Percentiles rank a stretch among this genome's conserved stretches.
Conservation (phyloP, 2,888 invertebrate species). For the Tryphoninae sp. region DNA sequence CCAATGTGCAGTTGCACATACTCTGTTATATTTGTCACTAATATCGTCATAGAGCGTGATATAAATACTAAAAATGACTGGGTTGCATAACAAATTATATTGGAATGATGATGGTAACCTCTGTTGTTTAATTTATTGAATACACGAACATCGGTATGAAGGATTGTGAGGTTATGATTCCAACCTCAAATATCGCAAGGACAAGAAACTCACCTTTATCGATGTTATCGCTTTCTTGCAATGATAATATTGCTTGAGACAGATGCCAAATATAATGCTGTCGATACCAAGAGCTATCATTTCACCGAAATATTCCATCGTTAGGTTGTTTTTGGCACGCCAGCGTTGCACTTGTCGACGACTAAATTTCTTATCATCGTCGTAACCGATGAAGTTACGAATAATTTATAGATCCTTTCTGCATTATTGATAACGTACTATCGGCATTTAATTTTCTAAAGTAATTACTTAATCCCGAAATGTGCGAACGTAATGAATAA, state of each 20-base stretch:
- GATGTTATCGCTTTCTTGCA: slow-evolving; percentile 88
- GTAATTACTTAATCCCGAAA: background rate
- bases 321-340: slow-evolving; percentile 70
- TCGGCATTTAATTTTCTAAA: too few relatives aligned
- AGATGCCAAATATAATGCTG: slow-evolving; percentile 88
- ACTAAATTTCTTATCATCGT: slow-evolving; percentile 48
- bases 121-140: background rate
- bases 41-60: background rate
- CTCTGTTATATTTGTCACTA: background rate
- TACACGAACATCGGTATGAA: slow-evolving; percentile 45
- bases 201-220: slow-evolving; percentile 84
- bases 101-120: background rate
- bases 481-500: background rate
- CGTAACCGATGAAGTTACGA: slow-evolving; percentile 6
- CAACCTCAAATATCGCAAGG: slow-evolving; percentile 7
- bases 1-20: background rate
- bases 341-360: slow-evolving; percentile 11
- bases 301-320: slow-evolving; percentile 91
- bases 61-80: background rate
- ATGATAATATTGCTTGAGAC: slow-evolving; percentile 88
- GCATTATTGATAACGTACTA: background rate
- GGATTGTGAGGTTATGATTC: slow-evolving; percentile 17
- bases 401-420: background rate
- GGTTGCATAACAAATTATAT: slow-evolving; percentile 2
- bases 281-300: slow-evolving; percentile 89